Base-by-base conservation (phyloP, 2,113 vertebrate genomes). In the Todiramphus saurophagus region DNA sequence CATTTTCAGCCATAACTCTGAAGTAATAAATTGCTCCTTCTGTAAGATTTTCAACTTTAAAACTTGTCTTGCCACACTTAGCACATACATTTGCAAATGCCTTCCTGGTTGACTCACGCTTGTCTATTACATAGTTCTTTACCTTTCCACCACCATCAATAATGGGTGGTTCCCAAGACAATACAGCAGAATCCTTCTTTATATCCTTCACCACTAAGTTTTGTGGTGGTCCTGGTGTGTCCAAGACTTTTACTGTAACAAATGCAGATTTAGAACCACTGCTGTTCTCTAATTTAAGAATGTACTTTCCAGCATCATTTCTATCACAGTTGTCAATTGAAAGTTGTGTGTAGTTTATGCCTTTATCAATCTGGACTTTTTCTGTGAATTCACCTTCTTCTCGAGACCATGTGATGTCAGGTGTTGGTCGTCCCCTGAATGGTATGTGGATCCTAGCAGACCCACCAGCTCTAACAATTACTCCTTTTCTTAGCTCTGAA, bases 1-100 rank as follows among this genome's bases (percentile, higher is more conserved):
- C 99, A 94, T 99, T 99, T 96, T 99, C 99, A 93, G 99, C 99
- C 98, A 99, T 99, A 81, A 99, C 98, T 98, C 99, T 99, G 83
- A 99, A 99, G 96, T 99, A 99, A 97, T 99, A 99, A 90, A 99
- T 98, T 33, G 96, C 98, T 97, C 99, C 99, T 97, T 99, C 99
- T 70, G 97, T 98, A 87, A 99, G 99, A 94, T 99, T 99, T 92
- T 99, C 99, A 73, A 99, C 98, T 94, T 98, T 99, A 84, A 99
- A 99, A 93, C 98, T 99, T 95, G 99, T 99, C 97, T 99, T 99
- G 89, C 94, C 98, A 92, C 99, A 99, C 77, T 99, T 99, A 73
- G 98, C 97, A 77, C 98, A 99, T 43, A 99, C 98, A 70, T 99
- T 99, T 83, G 99, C 98, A 97, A 99, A 99, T 41, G 99, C 99